Evolutionary conservation across 2,113 vertebrate genomes (phyloP), one percentile per base, ranked within the genome.

Genomic region (Pollachius pollachius): DNA sequence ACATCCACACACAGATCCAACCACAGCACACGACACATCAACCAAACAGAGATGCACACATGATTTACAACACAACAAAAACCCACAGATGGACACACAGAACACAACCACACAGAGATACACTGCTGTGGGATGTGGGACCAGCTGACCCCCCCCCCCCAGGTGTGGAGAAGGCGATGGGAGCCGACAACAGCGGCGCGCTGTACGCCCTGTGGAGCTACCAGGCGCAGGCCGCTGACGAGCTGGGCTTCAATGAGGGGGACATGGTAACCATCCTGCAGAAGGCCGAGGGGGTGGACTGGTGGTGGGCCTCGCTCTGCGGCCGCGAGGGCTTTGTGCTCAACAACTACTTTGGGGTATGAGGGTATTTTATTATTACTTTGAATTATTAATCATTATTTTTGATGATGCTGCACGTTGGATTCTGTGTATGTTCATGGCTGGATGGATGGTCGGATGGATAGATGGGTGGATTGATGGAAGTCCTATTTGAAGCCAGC

Each of bases 331-430:
- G 96, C 17, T 94, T 95, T 0, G 94, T 96, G 18, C 95, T 95
- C 6, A 91, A 90, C 5, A 97, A 96, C 90, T 95, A 95, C 77
- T 96, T 97, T 15, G 96, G 95, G 91, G 96, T 96, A 81, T 93
- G 92, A 69, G 13, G 0, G 15, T 11, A 48, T 48, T 11, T 48
- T 48, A 48, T 48, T 48, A 48, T 48, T 30, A 30, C 41, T 48
- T 12, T 5, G n/a, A 13, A 11, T 9, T 48, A 11, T 9, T 48
- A 11, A 13, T 48, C 0, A 13, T 48, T 48, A 1, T 48, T 48
- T 9, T 41, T 41, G 37, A 11, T 41, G 37, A 9, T 6, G 37
- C 9, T 41, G 37, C 34, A 48, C 3, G 21, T 37, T 21, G n/a
- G n/a, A n/a, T 61, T 41, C 1, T 9, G 13, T 52, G 3, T 56